Base-by-base conservation (phyloP, 2,113 vertebrate species). In the Ailurus styani region DNA sequence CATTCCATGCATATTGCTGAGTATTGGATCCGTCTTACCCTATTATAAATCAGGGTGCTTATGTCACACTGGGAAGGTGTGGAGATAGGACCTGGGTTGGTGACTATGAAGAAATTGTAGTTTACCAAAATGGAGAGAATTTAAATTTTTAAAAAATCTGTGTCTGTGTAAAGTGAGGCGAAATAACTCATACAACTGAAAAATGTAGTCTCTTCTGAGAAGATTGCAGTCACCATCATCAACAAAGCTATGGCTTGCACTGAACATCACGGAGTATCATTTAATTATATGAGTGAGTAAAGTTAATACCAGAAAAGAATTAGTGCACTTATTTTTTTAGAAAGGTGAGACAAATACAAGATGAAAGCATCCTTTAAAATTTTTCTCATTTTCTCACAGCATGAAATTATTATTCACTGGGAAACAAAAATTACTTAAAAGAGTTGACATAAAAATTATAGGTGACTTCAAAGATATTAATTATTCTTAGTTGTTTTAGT, bases 381-480 rank as follows among this genome's bases (percentile, higher is more conserved):
- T 45, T 98, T 75, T 91, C 77, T 54, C 77, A 82, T 97, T 98
- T 96, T 84, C 66, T 96, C 60, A 31, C 92, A 79, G 4, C 15
- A 70, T 96, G 77, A 82, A 95, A 86, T 66, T 95, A 5, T 97
- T 97, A 90, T 55, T 98, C 72, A 97, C 66, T 73, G 95, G 88
- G 85, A 98, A 98, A 96, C 62, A 98, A 97, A 93, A 97, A 98
- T 31, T 89, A 17, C 37, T 96, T 60, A 97, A 96, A 94, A 72
- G 13, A 97, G 29, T 54, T 94, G 87, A 94, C 88, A 95, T 94
- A 95, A 97, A 98, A 98, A 98, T 98, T 81, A 72, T 87, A 98
- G 52, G 6, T n/a, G 14, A 96, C 87, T 96, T 97, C 87, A 97
- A 62, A 97, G 54, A 96, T 87, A 97, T 29, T 96, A 96, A 87